These are phyloP conservation scores for Alethe diademata DNA, from an alignment of 2,113 vertebrate genomes.

Conservation along the genomic window DNA sequence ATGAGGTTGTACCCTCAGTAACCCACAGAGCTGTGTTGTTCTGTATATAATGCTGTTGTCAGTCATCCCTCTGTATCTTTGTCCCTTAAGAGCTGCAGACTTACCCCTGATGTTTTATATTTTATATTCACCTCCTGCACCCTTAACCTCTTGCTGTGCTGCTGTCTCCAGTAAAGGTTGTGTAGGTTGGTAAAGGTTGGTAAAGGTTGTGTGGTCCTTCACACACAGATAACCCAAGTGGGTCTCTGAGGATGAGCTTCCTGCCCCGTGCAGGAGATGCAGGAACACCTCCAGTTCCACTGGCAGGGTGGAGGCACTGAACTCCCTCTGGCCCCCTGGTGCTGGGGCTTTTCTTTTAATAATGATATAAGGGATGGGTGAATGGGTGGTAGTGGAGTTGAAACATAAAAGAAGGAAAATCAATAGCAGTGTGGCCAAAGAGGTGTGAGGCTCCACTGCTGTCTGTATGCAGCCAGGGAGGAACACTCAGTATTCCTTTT, in stretches of 20 bases:
- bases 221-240: neutral
- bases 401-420: neutral
- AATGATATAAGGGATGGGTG: neutral
- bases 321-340: neutral
- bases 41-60: neutral
- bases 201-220: neutral
- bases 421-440: neutral
- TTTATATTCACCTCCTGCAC: neutral
- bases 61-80: neutral
- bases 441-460: neutral
- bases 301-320: neutral
- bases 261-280: neutral
- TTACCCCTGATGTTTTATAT: neutral
- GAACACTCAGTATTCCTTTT: neutral
- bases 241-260: neutral
- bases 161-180: neutral
- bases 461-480: neutral
- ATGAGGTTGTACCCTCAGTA: neutral
- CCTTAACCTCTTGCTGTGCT: neutral
- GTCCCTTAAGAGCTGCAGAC: neutral
- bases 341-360: neutral
- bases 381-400: neutral
- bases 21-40: neutral
- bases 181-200: neutral
- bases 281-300: neutral